Evolutionary conservation across 1,140 invertebrate genomes (phyloP).

Genomic region (Papilio machaon): DNA sequence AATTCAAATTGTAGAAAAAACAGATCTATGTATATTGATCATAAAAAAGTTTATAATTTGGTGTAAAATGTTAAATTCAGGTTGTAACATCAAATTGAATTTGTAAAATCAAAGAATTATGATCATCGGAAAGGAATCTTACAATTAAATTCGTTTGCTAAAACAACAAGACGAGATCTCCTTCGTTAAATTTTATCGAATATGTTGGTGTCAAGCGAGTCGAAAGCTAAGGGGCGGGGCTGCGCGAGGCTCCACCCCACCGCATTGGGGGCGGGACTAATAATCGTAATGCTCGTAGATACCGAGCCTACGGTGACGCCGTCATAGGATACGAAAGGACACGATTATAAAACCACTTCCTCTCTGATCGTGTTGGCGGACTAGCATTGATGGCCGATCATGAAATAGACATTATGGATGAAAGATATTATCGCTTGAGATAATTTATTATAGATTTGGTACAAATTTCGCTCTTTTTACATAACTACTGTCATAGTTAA

Average conservation of each 20-base stretch:
- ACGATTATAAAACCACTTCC: constrained; percentile 34
- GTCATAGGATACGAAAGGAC: constrained; percentile 34
- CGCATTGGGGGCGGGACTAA: constrained; percentile 38
- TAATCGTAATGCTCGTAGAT: constrained; percentile 32
- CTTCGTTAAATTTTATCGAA: background rate
- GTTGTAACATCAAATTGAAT: background rate
- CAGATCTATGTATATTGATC: background rate
- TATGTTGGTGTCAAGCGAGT: constrained; percentile 11
- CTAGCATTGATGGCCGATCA: constrained; percentile 21
- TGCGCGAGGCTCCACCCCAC: constrained; percentile 35
- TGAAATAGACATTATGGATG: constrained; percentile 2
- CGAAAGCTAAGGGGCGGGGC: constrained; percentile 20
- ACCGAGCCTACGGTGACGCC: background rate
- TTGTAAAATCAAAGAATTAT: background rate
- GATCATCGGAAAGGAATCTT: background rate
- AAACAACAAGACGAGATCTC: constrained; percentile 5
- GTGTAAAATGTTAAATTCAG: background rate
- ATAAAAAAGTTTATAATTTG: background rate
- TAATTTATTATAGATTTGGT: too few relatives aligned
- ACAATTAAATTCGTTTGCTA: background rate
- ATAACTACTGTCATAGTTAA: too few relatives aligned
- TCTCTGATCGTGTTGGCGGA: constrained; percentile 21
- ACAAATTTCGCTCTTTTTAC: too few relatives aligned
- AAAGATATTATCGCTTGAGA: background rate
- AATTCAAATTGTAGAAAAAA: too few relatives aligned